Evolutionary conservation across 2,797 vertebrate genomes (phyloP).

Genomic region (Siniperca scherzeri): DNA sequence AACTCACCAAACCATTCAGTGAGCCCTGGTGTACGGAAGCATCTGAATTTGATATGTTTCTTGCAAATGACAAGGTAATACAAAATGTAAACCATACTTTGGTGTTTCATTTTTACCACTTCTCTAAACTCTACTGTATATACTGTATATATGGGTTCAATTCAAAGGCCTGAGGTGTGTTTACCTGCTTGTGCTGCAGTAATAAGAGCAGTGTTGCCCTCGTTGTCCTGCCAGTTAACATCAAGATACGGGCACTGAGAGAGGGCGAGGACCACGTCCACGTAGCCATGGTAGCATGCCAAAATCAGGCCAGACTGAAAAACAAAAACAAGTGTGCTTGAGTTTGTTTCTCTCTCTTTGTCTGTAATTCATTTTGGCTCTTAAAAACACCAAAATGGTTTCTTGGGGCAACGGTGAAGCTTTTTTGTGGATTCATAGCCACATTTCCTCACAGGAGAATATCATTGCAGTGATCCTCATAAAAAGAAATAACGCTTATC

Average conservation of each 20-base stretch:
- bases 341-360: neutral
- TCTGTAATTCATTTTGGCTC: conserved; percentile 4
- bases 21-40: too few species aligned
- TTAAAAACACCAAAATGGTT: conserved; percentile 1
- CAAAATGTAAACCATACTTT: too few species aligned
- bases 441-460: conserved; percentile 8
- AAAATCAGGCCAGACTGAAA: conserved; percentile 93
- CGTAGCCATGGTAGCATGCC: conserved; percentile 96
- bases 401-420: neutral
- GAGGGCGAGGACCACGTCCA: conserved; percentile 94
- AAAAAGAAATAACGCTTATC: conserved; percentile 5
- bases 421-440: neutral
- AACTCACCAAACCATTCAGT: too few species aligned
- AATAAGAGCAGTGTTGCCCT: conserved; percentile 97
- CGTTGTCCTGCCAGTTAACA: conserved; percentile 98
- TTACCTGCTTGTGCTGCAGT: conserved; percentile 97
- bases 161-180: neutral
- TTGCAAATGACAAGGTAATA: too few species aligned
- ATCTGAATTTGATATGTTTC: too few species aligned
- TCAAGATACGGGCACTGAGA: conserved; percentile 94
- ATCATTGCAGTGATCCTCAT: neutral
- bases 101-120: too few species aligned
- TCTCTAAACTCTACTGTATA: too few species aligned
- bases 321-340: conserved; percentile 42
- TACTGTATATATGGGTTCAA: neutral